These are phyloP conservation scores for Lucinisca nassula DNA, from an alignment of 2,888 invertebrate species.

Conservation along the genomic window DNA sequence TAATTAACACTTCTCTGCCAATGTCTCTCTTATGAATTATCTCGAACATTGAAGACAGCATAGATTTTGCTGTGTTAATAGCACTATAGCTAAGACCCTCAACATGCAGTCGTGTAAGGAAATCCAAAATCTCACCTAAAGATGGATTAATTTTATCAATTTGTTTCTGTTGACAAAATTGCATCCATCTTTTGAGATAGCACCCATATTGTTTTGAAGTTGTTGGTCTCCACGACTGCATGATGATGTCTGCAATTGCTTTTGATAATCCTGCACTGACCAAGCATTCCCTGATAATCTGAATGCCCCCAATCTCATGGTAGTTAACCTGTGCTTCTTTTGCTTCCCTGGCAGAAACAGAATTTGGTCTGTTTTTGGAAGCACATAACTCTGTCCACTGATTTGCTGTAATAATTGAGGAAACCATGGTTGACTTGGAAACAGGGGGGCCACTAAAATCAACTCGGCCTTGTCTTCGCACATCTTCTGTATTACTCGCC, in stretches of 20 bases:
- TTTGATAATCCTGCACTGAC: constrained; percentile 29
- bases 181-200: constrained; percentile 34
- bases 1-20: constrained; percentile 33
- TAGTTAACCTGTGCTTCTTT: constrained; percentile 5
- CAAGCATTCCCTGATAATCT: constrained; percentile 28
- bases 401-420: constrained; percentile 23
- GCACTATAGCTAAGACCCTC: too few species aligned
- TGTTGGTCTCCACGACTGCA: too few species aligned
- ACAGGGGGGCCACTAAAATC: constrained; percentile 44
- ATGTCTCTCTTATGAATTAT: constrained; percentile 3
- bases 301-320: constrained; percentile 29
- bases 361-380: background rate
- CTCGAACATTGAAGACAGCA: background rate
- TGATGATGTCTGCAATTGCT: too few species aligned
- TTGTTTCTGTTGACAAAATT: constrained; percentile 49
- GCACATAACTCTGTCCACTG: background rate
- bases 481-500: too few species aligned
- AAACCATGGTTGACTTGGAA: constrained; percentile 49
- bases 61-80: constrained; percentile 38
- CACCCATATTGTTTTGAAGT: constrained; percentile 46
- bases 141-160: constrained; percentile 43
- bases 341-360: background rate
- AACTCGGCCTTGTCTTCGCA: constrained; percentile 20
- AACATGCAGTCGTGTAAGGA: constrained; percentile 22
- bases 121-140: constrained; percentile 30